Conservation (phyloP, 2,888 invertebrate genomes). For the Ashinkailepas kermadecensis region DNA sequence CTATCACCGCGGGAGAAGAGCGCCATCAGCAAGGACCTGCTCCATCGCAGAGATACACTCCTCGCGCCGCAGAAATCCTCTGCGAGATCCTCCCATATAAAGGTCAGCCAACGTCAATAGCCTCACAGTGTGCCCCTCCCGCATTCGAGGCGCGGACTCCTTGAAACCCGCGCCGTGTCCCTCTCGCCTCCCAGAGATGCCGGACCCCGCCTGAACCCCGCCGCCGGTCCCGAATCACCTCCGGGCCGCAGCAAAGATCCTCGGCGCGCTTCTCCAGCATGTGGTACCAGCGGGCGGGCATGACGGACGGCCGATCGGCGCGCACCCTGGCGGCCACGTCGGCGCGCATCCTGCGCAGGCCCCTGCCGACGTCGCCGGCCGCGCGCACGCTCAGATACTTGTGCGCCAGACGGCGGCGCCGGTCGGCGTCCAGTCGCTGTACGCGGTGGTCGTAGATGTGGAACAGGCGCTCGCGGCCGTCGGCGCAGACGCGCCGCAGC, state of each 20-base stretch:
- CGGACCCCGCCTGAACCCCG: too few relatives aligned
- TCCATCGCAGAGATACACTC: too few relatives aligned
- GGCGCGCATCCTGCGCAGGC: neutral
- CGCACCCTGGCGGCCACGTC: neutral
- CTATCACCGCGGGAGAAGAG: too few relatives aligned
- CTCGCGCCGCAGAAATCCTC: too few relatives aligned
- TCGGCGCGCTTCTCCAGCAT: neutral
- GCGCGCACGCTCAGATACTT: constrained; percentile 10
- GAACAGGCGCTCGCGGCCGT: neutral
- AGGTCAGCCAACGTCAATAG: too few relatives aligned
- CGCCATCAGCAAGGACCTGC: too few relatives aligned
- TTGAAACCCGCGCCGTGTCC: too few relatives aligned
- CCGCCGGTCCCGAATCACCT: neutral
- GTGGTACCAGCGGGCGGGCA: neutral
- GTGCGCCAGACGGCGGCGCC: neutral
- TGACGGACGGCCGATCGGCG: neutral
- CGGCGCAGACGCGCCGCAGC: neutral
- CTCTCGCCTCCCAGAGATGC: too few relatives aligned
- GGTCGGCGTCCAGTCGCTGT: neutral
- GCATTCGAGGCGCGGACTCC: too few relatives aligned
- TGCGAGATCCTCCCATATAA: too few relatives aligned
- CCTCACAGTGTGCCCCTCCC: too few relatives aligned
- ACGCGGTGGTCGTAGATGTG: constrained; percentile 17
- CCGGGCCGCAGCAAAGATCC: neutral
- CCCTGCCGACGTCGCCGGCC: neutral